These are phyloP conservation scores for Siphamia tubifer DNA, from an alignment of 2,113 vertebrate genomes.

Conservation along the genomic window DNA sequence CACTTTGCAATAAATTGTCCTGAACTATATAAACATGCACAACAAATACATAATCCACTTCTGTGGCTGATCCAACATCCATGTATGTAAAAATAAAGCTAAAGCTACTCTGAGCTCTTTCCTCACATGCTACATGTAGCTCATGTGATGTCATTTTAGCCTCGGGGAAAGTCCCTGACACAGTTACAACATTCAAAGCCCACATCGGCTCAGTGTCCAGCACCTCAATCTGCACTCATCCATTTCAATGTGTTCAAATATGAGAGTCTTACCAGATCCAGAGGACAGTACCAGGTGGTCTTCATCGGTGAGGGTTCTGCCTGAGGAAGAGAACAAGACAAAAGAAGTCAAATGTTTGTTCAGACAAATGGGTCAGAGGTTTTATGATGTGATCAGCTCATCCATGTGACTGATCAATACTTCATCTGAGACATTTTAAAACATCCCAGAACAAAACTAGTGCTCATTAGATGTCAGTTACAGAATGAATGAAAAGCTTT, in stretches of 20 bases:
- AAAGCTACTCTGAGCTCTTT: constrained; percentile 2
- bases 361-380: not conserved
- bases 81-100: not conserved
- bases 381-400: too few species aligned
- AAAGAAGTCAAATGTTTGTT: not conserved
- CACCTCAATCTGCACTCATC: too few species aligned
- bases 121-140: not conserved
- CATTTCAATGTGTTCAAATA: not conserved
- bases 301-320: constrained; percentile 79
- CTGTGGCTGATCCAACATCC: not conserved
- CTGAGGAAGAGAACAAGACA: constrained; percentile 45
- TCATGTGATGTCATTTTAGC: constrained; percentile 8
- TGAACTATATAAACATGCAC: not conserved
- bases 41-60: not conserved
- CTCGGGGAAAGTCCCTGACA: constrained; percentile 35
- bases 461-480: too few species aligned
- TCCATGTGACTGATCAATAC: too few species aligned
- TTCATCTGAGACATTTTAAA: too few species aligned
- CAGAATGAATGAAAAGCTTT: too few species aligned
- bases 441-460: too few species aligned
- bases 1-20: too few species aligned
- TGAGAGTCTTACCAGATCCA: constrained; percentile 74
- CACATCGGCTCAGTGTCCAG: not conserved
- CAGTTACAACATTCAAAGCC: constrained; percentile 33
- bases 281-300: constrained; percentile 84